Percentiles rank a stretch among this genome's conserved stretches.
These are phyloP conservation scores for Sinocyclocheilus anophthalmus DNA, from an alignment of 2,113 vertebrate genomes.

Conservation along the genomic window DNA sequence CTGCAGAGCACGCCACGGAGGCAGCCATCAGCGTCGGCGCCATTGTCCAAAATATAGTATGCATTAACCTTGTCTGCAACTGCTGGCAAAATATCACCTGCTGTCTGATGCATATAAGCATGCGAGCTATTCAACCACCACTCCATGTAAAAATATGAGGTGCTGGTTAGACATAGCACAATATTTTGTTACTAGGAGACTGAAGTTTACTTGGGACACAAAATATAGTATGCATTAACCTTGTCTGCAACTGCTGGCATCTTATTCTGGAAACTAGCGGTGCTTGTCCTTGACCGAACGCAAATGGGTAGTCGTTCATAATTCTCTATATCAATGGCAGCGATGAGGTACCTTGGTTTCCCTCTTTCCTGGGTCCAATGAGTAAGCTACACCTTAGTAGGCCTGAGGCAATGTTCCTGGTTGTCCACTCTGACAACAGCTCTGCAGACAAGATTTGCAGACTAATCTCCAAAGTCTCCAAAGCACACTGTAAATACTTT, in stretches of 20 bases:
- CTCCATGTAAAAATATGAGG: conserved; percentile 51
- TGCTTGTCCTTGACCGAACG: background rate
- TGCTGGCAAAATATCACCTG: conserved; percentile 52
- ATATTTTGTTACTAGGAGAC: conserved; percentile 48
- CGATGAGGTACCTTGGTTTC: background rate
- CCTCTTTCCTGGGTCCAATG: background rate
- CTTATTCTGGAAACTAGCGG: background rate
- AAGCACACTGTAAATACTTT: background rate
- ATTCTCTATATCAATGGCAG: background rate
- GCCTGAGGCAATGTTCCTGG: background rate
- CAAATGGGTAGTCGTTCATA: background rate
- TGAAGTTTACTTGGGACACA: conserved; percentile 38
- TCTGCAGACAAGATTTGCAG: background rate
- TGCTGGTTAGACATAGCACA: conserved; percentile 6
- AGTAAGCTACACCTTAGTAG: background rate
- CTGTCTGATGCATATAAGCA: conserved; percentile 50
- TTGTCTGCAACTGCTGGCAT: background rate
- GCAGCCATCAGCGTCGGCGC: no score
- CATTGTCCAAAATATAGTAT: no score
- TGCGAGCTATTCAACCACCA: conserved; percentile 25
- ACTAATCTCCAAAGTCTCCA: background rate
- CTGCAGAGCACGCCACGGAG: no score
- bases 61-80: no score
- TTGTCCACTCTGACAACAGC: background rate
- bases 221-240: conserved; percentile 2